Percentiles rank a stretch among this genome's conserved stretches.
These are phyloP conservation scores for Drosophila paranaensis DNA, from an alignment of 2,888 invertebrate species.

Conservation along the genomic window DNA sequence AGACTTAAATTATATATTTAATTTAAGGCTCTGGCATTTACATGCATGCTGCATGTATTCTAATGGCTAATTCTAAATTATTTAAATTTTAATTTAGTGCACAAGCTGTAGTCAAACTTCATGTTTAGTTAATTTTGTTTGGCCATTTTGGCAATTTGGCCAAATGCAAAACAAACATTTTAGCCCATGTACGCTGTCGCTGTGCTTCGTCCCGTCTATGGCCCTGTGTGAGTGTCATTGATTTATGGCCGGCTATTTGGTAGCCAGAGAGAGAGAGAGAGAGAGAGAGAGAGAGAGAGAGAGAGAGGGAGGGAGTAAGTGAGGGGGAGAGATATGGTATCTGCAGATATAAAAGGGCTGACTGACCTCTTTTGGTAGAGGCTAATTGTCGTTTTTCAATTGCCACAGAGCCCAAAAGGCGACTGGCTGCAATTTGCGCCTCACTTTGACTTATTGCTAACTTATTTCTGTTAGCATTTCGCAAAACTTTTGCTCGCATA, in stretches of 20 bases:
- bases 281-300: no score
- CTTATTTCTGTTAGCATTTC: slow-evolving; percentile 54
- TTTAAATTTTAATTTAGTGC: slow-evolving; percentile 1
- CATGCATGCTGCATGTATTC: background rate
- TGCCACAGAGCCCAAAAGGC: slow-evolving; percentile 49
- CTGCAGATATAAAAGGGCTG: slow-evolving; percentile 59
- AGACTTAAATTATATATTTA: background rate
- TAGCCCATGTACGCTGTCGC: slow-evolving; percentile 25
- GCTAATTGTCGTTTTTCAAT: slow-evolving; percentile 77
- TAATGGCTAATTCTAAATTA: background rate
- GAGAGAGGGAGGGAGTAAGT: background rate
- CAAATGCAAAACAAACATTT: slow-evolving; percentile 53
- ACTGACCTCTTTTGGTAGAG: slow-evolving; percentile 60
- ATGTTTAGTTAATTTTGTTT: slow-evolving; percentile 33
- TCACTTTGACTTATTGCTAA: slow-evolving; percentile 41
- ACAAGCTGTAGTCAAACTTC: background rate
- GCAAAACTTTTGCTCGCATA: slow-evolving; percentile 57
- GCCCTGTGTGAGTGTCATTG: slow-evolving; percentile 61
- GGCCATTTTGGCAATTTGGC: slow-evolving; percentile 32
- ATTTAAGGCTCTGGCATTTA: background rate
- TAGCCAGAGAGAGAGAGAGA: slow-evolving; percentile 37
- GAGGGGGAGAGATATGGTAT: slow-evolving; percentile 17
- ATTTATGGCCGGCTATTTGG: slow-evolving; percentile 72
- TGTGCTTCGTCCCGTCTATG: slow-evolving; percentile 13
- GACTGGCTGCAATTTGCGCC: slow-evolving; percentile 40